These are phyloP conservation scores for Herpetotheres cachinnans DNA, from an alignment of 2,113 vertebrate species.

Conservation along the genomic window DNA sequence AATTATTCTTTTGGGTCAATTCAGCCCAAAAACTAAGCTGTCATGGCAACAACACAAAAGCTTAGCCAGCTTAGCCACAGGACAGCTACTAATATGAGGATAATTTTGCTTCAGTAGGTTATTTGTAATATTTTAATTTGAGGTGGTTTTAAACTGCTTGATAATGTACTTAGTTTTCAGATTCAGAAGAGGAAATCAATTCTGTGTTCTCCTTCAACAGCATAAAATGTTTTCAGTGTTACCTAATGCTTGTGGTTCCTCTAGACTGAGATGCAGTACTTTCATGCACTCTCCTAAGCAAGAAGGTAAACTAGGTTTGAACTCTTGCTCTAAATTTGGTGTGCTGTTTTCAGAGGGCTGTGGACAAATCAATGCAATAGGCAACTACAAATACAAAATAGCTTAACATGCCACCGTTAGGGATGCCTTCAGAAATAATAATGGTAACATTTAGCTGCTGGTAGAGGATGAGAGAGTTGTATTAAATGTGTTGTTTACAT, in stretches of 20 bases:
- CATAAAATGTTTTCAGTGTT: not conserved
- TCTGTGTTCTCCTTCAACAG: not conserved
- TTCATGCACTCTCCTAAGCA: not conserved
- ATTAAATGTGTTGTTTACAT: not conserved
- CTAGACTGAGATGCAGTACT: not conserved
- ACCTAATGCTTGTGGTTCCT: not conserved
- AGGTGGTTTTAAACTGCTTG: not conserved
- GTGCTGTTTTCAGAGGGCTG: not conserved
- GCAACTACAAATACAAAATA: not conserved
- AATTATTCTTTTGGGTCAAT: conserved; percentile 1
- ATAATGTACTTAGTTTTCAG: not conserved
- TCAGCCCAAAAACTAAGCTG: not conserved
- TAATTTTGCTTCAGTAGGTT: not conserved
- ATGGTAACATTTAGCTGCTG: not conserved
- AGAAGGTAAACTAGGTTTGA: not conserved
- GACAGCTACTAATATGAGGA: not conserved
- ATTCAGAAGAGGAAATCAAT: not conserved
- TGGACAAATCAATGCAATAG: not conserved
- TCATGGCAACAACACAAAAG: not conserved
- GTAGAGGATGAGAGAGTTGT: not conserved
- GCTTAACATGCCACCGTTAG: not conserved
- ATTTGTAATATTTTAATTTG: not conserved
- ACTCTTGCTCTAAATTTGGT: not conserved
- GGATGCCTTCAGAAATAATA: not conserved
- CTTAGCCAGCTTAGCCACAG: not conserved